Base-by-base conservation (phyloP, 2,113 vertebrate species). In the Tylochromis polylepis region DNA sequence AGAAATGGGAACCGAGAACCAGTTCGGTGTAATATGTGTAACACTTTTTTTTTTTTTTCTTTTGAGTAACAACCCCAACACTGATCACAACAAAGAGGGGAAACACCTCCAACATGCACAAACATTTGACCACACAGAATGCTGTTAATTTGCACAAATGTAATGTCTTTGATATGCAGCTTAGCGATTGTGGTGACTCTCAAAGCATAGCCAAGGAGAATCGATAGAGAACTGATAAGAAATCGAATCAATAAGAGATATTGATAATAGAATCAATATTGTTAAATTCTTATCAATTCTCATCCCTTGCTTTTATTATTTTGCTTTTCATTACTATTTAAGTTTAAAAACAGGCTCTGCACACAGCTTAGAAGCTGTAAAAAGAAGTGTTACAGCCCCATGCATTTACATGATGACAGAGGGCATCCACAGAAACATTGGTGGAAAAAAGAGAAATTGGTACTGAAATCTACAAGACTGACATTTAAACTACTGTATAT, bases 261-360 rank as follows among this genome's bases (percentile, higher is more conserved):
- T 8, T 29, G 24, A 59, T 59, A 16, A 29, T 5, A 29, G 15
- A 60, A 60, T 60, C 0, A 0, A 60, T 34, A 60, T 60, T 34
- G 29, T 1, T 34, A 60, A 60, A 60, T 31, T 60, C 8, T 34
- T 60, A 34, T 34, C 29, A 5, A 0, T 31, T 31, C 58, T 16
- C 5, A 0, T 10, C 27, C 8, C 15, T 60, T 9, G 1, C 58
- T 31, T 18, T 70, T 70, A 43, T 70, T 22, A 24, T 41, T n/a
- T 67, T 41, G 65, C 65, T 70, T 24, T 24, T 70, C 0, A 41
- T 67, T 41, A 14, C 36, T 41, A 3, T 15, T 3, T 67, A 41
- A 67, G 11, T 2, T 41, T 38, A 38, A 67, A 36, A 22, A 38
- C 60, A 8, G 11, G 0, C 20, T 36, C 34, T 67, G 6, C 6